phyloP scores from a whole-genome alignment of 2,888 invertebrate genomes.

The Nemurella pictetii region DNA sequence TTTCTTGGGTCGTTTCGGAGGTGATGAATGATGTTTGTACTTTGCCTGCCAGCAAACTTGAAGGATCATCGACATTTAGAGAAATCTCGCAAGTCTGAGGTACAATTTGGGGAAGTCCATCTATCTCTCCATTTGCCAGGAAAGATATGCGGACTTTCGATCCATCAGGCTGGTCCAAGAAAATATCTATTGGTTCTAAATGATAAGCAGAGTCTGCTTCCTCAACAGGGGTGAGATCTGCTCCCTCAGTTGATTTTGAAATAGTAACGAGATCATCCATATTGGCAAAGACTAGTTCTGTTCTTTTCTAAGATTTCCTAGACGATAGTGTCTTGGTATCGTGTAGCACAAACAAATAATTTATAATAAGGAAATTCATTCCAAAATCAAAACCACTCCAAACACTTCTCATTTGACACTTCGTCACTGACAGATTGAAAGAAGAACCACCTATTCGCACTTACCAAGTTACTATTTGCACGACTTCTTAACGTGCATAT shows the following conservation, averaged over 20 bases:
- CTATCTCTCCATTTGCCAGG: conserved; percentile 4
- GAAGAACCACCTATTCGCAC: too few species aligned
- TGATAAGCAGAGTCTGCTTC: not conserved
- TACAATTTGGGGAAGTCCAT: not conserved
- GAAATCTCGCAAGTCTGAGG: not conserved
- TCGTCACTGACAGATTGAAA: too few species aligned
- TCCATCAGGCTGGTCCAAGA: conserved; percentile 3
- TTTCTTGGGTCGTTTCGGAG: not conserved
- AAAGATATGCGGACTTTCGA: conserved; percentile 10
- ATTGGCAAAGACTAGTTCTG: too few species aligned
- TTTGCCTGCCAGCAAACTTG: not conserved
- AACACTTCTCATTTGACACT: too few species aligned
- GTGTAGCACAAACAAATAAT: too few species aligned
- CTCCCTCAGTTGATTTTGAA: not conserved
- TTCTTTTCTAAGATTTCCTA: too few species aligned
- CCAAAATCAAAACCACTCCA: too few species aligned
- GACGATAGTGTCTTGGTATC: too few species aligned
- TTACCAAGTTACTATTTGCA: too few species aligned
- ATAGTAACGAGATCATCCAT: not conserved
- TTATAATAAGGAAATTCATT: too few species aligned
- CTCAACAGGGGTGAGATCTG: not conserved
- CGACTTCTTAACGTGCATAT: too few species aligned
- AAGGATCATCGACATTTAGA: not conserved
- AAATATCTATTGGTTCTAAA: conserved; percentile 4
- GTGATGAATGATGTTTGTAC: not conserved